These are phyloP conservation scores for Tetramorium simillimum DNA, from an alignment of 1,140 invertebrate species.

Conservation along the genomic window DNA sequence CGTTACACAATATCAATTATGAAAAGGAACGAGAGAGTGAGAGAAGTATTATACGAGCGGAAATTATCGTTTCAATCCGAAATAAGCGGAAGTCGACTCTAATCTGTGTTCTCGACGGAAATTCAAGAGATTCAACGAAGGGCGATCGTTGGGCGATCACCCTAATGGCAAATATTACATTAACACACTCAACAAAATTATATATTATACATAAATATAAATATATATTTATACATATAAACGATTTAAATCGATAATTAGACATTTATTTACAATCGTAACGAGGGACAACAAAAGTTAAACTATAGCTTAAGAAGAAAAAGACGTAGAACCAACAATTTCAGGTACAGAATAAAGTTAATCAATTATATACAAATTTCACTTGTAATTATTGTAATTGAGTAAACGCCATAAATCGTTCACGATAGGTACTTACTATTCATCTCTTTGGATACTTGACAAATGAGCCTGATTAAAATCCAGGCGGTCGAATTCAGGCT, in stretches of 20 bases:
- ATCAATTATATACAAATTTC: constrained; percentile 57
- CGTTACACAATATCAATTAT: constrained; percentile 12
- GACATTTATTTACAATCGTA: constrained; percentile 41
- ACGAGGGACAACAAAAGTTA: constrained; percentile 40
- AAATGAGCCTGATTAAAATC: constrained; percentile 44
- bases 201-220: constrained; percentile 31
- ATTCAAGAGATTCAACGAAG: constrained; percentile 46
- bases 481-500: constrained; percentile 39
- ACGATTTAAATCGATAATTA: constrained; percentile 34
- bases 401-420: background rate
- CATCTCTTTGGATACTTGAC: constrained; percentile 31
- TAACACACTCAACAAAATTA: constrained; percentile 33
- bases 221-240: constrained; percentile 16
- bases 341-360: constrained; percentile 57
- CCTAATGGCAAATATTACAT: constrained; percentile 17
- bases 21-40: constrained; percentile 41
- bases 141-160: background rate
- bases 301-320: constrained; percentile 40
- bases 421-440: background rate
- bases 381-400: constrained; percentile 18
- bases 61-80: constrained; percentile 64
- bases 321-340: constrained; percentile 22
- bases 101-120: constrained; percentile 53
- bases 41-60: constrained; percentile 55
- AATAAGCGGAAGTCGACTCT: constrained; percentile 64